Evolutionary conservation across 2,888 invertebrate genomes (phyloP).

Genomic region (Drosophila mimetica): DNA sequence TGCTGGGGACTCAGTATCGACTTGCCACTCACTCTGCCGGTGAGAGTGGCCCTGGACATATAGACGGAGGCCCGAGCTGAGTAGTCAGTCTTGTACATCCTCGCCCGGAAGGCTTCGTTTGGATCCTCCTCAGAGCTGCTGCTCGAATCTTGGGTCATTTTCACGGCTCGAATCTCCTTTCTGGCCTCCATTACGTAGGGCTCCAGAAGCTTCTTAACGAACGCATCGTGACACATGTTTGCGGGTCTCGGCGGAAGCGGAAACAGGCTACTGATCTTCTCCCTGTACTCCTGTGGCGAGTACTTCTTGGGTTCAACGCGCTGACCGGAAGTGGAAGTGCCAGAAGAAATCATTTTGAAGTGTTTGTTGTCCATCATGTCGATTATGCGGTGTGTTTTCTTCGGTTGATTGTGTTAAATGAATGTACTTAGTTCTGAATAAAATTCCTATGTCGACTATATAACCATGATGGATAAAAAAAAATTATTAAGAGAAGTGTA

Average conservation of each 20-base stretch:
- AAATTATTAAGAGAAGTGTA: no score
- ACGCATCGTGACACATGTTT: slow-evolving; percentile 13
- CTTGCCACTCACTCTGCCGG: not conserved
- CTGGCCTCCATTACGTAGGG: slow-evolving; percentile 8
- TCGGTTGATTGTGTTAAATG: not conserved
- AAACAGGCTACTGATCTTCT: slow-evolving; percentile 14
- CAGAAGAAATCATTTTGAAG: not conserved
- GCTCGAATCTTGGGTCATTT: not conserved
- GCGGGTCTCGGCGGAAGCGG: slow-evolving; percentile 20
- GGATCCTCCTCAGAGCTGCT: not conserved
- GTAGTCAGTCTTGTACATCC: slow-evolving; percentile 7
- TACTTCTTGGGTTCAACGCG: not conserved
- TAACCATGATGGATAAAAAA: not conserved
- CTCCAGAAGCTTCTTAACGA: slow-evolving; percentile 3
- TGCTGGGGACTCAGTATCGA: not conserved
- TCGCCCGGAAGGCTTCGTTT: slow-evolving; percentile 6
- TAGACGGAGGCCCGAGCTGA: not conserved
- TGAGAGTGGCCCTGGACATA: not conserved
- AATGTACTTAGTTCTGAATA: not conserved
- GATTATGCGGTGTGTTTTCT: not conserved
- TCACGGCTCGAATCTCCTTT: not conserved
- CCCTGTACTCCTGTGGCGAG: not conserved
- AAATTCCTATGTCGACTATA: not conserved
- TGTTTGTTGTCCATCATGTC: not conserved
- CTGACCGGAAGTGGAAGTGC: not conserved